A percentile compares a stretch with the other conserved stretches of the same genome.
These are phyloP conservation scores for Slavum lentiscoides DNA, from an alignment of 2,888 invertebrate species.

Conservation along the genomic window DNA sequence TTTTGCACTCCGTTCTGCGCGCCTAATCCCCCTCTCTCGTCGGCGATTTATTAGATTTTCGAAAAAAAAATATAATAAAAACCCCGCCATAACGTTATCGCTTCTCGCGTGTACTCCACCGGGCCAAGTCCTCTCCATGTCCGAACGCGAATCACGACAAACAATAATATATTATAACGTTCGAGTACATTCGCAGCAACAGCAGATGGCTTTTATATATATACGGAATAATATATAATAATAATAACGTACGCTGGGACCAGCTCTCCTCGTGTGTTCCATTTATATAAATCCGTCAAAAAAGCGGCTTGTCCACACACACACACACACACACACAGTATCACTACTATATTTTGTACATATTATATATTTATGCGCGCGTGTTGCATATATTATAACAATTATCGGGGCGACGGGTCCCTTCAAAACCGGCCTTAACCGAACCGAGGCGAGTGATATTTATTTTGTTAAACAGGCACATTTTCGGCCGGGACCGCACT, in stretches of 20 bases:
- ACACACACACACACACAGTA: too few relatives aligned
- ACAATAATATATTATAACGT: neutral
- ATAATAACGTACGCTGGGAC: too few relatives aligned
- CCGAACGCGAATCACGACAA: conserved; percentile 24
- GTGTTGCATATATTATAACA: neutral
- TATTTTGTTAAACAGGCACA: neutral
- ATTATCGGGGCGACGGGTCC: conserved; percentile 1
- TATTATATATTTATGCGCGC: neutral
- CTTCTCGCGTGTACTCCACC: too few relatives aligned
- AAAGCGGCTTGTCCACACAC: too few relatives aligned
- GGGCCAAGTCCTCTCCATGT: conserved; percentile 5
- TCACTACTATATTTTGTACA: too few relatives aligned
- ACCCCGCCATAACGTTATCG: neutral
- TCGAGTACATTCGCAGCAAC: neutral
- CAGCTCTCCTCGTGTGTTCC: conserved; percentile 11
- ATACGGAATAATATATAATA: conserved; percentile 4
- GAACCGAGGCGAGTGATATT: too few relatives aligned
- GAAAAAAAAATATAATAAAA: conserved; percentile 24
- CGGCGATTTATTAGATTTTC: conserved; percentile 30
- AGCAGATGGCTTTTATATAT: neutral
- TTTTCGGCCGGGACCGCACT: too few relatives aligned
- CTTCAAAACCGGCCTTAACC: neutral
- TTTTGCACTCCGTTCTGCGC: neutral
- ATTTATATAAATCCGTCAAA: conserved; percentile 28
- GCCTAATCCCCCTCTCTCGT: neutral